Conservation (phyloP, 2,113 vertebrate species). For the Pogona vitticeps region DNA sequence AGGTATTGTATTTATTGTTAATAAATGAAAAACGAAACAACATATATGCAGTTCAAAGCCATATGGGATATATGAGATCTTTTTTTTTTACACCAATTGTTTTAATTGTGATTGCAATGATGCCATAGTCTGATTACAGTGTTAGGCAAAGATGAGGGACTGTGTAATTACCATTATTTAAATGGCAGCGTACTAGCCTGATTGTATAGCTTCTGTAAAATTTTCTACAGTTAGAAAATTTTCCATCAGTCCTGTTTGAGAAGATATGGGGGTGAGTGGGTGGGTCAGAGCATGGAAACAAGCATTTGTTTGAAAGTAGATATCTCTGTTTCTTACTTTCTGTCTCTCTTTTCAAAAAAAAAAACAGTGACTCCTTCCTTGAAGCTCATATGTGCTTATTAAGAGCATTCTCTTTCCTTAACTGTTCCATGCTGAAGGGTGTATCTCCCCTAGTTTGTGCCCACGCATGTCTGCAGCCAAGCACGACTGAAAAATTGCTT, state of each 20-base stretch:
- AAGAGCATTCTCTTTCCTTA: not conserved
- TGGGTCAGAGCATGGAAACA: constrained; percentile 5
- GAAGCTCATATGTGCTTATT: not conserved
- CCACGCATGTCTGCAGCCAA: not conserved
- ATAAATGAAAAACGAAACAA: not conserved
- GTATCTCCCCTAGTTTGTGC: not conserved
- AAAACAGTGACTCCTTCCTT: not conserved
- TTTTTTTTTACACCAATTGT: constrained; percentile 58
- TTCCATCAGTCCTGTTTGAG: not conserved
- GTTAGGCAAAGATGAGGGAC: constrained; percentile 68
- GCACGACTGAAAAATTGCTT: not conserved
- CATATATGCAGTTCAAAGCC: constrained; percentile 63
- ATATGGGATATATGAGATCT: constrained; percentile 61
- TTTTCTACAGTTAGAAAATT: constrained; percentile 38
- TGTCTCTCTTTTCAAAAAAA: too few relatives aligned
- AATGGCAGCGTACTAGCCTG: constrained; percentile 50
- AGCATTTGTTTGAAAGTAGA: not conserved
- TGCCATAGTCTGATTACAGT: constrained; percentile 73
- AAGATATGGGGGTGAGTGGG: not conserved
- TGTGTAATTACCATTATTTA: constrained; percentile 69
- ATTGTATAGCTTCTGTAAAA: constrained; percentile 55
- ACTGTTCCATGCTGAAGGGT: not conserved
- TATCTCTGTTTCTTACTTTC: not conserved
- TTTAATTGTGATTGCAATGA: constrained; percentile 65
- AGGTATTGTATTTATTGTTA: constrained; percentile 32